Evolutionary conservation across 2,888 invertebrate genomes (phyloP), one percentile per base, ranked within the genome.

Genomic region (Sesia bembeciformis): DNA sequence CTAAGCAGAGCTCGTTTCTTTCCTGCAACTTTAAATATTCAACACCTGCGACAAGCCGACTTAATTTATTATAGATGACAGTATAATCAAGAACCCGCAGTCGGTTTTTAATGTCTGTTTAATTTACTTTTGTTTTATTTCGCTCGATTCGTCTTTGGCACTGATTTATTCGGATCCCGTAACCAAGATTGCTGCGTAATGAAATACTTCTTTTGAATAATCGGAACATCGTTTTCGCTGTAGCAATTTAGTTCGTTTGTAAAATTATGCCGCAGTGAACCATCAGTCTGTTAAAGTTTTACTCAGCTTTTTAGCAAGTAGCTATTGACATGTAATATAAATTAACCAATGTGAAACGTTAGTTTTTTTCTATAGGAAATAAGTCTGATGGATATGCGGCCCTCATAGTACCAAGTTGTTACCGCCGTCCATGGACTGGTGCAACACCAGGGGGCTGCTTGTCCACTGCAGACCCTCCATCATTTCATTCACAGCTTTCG

Each of bases 31-130:
- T 76, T 77, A 72, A 78, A 77, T 77, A 78, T 78, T 78, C 78
- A 77, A 69, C 74, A 74, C 73, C 69, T 72, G 74, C 65, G 64
- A 58, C 68, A 68, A 65, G 64, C 65, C 58, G 74, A 71, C 72
- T 74, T 77, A 76, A 76, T 77, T 75, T 73, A n/a, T n/a, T n/a
- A n/a, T n/a, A 72, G 65, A 63, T 66, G 68, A 70, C 70, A 67
- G 68, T 65, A 70, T 75, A 75, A 78, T 78, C 75, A 75, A 73
- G 67, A 63, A 57, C 63, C 67, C 62, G 58, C 67, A 69, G 70
- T 70, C 67, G 65, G 67, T 66, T 72, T 75, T 73, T 74, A 76
- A 75, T 74, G 72, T 66, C 67, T 73, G 75, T 77, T 76, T 69
- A 73, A 73, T 67, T 67, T 68, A 65, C 62, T 60, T 63, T 65